Percentiles rank a stretch among this genome's conserved stretches.
Evolutionary conservation across 2,113 vertebrate genomes (phyloP).

Genomic region (Aleadryas rufinucha): DNA sequence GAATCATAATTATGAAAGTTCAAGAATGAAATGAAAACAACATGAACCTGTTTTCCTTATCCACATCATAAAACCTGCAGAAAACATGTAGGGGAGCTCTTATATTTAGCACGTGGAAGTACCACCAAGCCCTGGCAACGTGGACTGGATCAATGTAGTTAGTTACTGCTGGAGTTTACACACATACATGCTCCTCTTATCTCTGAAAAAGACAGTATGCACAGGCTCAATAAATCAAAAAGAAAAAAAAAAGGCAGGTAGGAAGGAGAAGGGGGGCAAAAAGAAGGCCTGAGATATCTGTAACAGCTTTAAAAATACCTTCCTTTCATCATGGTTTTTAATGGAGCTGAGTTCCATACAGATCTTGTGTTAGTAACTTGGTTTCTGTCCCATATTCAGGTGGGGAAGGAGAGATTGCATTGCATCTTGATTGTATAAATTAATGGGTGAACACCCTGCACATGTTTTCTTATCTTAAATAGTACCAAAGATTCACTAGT

Average conservation of each 20-base stretch:
- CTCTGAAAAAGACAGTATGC: background rate
- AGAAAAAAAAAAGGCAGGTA: background rate
- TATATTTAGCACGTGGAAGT: background rate
- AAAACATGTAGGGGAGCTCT: slow-evolving; percentile 13
- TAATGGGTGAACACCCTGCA: background rate
- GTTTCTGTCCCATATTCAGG: background rate
- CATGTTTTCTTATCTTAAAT: slow-evolving; percentile 30
- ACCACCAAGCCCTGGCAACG: background rate
- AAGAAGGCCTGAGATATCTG: background rate
- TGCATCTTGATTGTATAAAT: slow-evolving; percentile 5
- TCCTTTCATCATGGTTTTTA: background rate
- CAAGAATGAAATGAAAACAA: background rate
- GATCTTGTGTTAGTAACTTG: background rate
- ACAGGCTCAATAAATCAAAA: background rate
- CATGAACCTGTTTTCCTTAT: background rate
- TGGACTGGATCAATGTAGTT: background rate
- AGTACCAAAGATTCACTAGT: background rate
- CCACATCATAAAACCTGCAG: background rate
- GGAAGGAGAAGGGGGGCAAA: background rate
- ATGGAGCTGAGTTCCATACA: background rate
- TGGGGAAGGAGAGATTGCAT: background rate
- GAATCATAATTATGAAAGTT: background rate
- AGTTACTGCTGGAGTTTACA: background rate
- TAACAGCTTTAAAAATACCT: background rate
- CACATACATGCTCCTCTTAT: background rate